Evolutionary conservation across 2,888 invertebrate genomes (phyloP), one percentile per base, ranked within the genome.

Genomic region (Lucinisca nassula): DNA sequence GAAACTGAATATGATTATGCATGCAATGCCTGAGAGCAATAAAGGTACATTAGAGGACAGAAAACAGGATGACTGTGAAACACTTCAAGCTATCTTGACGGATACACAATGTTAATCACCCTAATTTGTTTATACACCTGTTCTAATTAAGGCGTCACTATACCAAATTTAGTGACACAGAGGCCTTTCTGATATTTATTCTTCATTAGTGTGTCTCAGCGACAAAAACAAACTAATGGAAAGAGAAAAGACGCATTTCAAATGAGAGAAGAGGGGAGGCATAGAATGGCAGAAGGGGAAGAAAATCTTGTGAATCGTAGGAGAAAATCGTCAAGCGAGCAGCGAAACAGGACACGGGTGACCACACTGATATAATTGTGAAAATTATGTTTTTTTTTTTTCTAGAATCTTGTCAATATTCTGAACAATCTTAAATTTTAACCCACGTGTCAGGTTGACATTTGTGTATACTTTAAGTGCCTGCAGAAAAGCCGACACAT

Each of bases 221-320:
- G n/a, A n/a, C n/a, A n/a, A n/a, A n/a, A 76, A 30, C 12, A 67
- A 17, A 82, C 76, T 2, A 38, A 74, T n/a, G 37, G 51, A 8
- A 75, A 82, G 45, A 55, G 82, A 17, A 30, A 61, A 45, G 37
- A 17, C 24, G 82, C 82, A 27, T 82, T 67, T 61, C 27, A 61
- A n/a, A 30, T 82, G 27, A 51, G 82, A 27, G 76, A 72, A 32
- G 76, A 76, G 32, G 76, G 38, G 35, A 40, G 82, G 32, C 30
- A 37, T 21, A 6, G 75, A 0, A 61, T 61, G 17, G 58, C 30
- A 21, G 67, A 37, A 70, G 82, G 82, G 21, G 70, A 76, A 27
- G 75, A 24, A 27, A 51, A 70, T 14, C 35, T 76, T 21, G 45
- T 75, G 6, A 76, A 76, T 32, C 27, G 75, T n/a, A 82, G 30